phyloP scores from a whole-genome alignment of 1,140 invertebrate genomes.

The Tetranychus cinnabarinus region DNA sequence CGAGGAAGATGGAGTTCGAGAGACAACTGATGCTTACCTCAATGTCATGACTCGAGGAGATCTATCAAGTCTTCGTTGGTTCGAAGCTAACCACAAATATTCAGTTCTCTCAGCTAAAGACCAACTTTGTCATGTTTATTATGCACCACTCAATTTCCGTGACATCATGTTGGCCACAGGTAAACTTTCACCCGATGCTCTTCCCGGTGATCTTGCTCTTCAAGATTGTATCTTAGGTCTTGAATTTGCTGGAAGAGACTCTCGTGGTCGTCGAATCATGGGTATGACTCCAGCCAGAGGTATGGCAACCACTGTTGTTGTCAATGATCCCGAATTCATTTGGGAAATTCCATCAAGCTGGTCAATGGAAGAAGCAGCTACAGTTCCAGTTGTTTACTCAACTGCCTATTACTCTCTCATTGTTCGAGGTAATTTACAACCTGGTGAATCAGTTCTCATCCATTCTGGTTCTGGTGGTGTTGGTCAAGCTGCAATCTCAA shows the following conservation, averaged over 20 bases:
- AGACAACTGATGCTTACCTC: conserved; percentile 64
- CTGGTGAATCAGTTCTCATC: conserved; percentile 62
- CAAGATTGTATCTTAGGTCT: conserved; percentile 29
- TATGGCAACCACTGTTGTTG: conserved; percentile 62
- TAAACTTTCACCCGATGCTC: conserved; percentile 76
- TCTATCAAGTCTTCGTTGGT: conserved; percentile 72
- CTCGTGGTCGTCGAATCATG: conserved; percentile 55
- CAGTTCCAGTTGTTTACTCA: conserved; percentile 73
- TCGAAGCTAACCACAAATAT: conserved; percentile 51
- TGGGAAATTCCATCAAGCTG: conserved; percentile 76
- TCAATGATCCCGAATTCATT: conserved; percentile 52
- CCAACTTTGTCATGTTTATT: conserved; percentile 47
- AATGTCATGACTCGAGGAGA: conserved; percentile 67
- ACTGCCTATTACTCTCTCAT: conserved; percentile 38
- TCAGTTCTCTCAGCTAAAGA: conserved; percentile 19
- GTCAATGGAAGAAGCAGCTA: conserved; percentile 70
- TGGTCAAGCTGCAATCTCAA: conserved; percentile 76
- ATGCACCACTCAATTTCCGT: conserved; percentile 16
- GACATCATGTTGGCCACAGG: conserved; percentile 48
- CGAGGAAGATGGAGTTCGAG: conserved; percentile 7
- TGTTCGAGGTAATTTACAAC: conserved; percentile 52
- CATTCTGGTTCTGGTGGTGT: conserved; percentile 91
- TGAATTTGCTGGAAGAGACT: conserved; percentile 57
- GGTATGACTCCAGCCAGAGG: conserved; percentile 68
- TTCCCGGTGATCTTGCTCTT: conserved; percentile 31